These are phyloP conservation scores for Rallus limicola DNA, from an alignment of 2,113 vertebrate genomes.

Conservation along the genomic window DNA sequence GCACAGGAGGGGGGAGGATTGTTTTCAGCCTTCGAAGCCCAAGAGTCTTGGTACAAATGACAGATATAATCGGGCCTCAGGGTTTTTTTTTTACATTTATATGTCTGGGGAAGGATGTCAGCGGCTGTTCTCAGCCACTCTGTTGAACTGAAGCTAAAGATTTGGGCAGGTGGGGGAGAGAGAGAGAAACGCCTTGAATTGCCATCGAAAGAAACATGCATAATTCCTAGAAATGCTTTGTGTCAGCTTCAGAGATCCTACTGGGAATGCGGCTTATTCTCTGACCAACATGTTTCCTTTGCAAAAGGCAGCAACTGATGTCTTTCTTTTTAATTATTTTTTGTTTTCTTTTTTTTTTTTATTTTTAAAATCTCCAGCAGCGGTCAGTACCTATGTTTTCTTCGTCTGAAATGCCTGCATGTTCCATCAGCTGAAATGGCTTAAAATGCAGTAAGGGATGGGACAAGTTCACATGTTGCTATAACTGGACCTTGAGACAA, in stretches of 20 bases:
- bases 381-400: background rate
- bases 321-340: background rate
- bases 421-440: background rate
- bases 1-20: slow-evolving; percentile 33
- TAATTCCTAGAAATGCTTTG: slow-evolving; percentile 66
- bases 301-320: slow-evolving; percentile 21
- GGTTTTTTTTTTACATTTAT: background rate
- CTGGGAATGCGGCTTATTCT: slow-evolving; percentile 48
- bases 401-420: background rate
- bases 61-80: background rate
- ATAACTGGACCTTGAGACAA: background rate
- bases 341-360: background rate
- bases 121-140: slow-evolving; percentile 42
- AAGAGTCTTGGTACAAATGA: background rate
- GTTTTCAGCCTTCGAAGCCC: background rate
- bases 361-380: background rate
- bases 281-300: background rate
- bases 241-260: slow-evolving; percentile 51
- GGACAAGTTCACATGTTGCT: background rate
- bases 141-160: slow-evolving; percentile 33
- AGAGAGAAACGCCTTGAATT: slow-evolving; percentile 19
- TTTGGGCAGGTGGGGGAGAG: slow-evolving; percentile 5
- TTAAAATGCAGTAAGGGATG: background rate
- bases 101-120: slow-evolving; percentile 29
- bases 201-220: slow-evolving; percentile 23